Conservation (phyloP, 1,140 invertebrate genomes). For the Hycleus cichorii region DNA sequence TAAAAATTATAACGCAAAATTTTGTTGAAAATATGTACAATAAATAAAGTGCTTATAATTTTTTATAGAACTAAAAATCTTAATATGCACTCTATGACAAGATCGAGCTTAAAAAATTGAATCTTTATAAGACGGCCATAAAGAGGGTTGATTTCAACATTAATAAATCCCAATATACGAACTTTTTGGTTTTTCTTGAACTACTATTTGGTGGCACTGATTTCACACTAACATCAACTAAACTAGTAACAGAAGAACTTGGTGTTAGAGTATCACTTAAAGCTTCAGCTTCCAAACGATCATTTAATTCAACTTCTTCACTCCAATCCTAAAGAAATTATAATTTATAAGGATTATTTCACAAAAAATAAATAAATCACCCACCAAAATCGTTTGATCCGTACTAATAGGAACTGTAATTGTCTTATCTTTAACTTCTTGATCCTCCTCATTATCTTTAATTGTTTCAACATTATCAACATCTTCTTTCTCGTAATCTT, state of each 20-base stretch:
- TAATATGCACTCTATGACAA: too few relatives aligned
- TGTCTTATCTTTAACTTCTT: constrained; percentile 11
- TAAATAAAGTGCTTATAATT: too few relatives aligned
- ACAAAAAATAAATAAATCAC: neutral
- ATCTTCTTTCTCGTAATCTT: constrained; percentile 6
- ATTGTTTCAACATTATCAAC: neutral
- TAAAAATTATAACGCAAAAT: too few relatives aligned
- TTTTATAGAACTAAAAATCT: too few relatives aligned
- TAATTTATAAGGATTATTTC: constrained; percentile 1
- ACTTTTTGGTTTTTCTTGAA: constrained; percentile 27
- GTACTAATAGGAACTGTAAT: constrained; percentile 7
- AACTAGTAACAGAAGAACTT: constrained; percentile 49
- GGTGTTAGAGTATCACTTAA: constrained; percentile 43
- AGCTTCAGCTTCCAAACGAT: constrained; percentile 44
- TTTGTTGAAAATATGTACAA: too few relatives aligned
- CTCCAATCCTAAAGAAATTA: constrained; percentile 45
- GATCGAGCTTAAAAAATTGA: too few relatives aligned
- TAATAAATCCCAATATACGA: neutral
- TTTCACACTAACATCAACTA: constrained; percentile 42
- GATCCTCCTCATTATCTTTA: neutral
- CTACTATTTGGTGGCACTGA: constrained; percentile 20
- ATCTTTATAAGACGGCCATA: too few relatives aligned
- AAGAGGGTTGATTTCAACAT: too few relatives aligned
- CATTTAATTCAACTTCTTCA: constrained; percentile 49
- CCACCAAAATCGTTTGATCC: constrained; percentile 19